Percentiles rank a stretch among this genome's conserved stretches.
Evolutionary conservation across 2,888 invertebrate species (phyloP).

Genomic region (Eurytoma californica): DNA sequence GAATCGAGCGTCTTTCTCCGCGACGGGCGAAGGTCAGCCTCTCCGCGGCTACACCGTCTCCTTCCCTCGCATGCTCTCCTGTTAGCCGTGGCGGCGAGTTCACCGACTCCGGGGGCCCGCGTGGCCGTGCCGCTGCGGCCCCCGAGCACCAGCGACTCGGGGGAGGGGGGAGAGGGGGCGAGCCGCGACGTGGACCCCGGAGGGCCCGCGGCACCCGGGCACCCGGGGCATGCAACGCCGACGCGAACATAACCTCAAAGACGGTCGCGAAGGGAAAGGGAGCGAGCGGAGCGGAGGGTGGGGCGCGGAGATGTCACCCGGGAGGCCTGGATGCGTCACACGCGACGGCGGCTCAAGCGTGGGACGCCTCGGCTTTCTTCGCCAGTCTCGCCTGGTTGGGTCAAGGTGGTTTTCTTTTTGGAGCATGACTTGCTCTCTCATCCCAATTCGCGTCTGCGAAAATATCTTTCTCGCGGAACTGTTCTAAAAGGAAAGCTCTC

Average conservation of each 20-base stretch:
- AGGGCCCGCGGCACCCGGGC: conserved; percentile 8
- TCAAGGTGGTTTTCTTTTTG: conserved; percentile 38
- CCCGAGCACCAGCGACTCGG: too few species aligned
- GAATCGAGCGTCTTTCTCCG: neutral
- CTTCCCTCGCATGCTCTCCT: conserved; percentile 26
- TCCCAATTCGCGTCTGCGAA: conserved; percentile 11
- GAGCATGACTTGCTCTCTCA: conserved; percentile 30
- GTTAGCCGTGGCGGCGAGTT: conserved; percentile 19
- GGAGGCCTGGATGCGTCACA: conserved; percentile 2
- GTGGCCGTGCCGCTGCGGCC: too few species aligned
- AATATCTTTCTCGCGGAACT: neutral
- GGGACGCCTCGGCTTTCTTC: conserved; percentile 13
- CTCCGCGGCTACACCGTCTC: conserved; percentile 11
- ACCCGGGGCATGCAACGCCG: conserved; percentile 42
- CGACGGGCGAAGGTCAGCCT: conserved; percentile 47
- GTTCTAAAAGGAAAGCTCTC: neutral
- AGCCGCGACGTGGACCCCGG: too few species aligned
- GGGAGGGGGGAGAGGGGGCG: too few species aligned
- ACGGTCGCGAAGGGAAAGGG: neutral
- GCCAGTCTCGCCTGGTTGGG: neutral
- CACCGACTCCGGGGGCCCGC: conserved; percentile 12
- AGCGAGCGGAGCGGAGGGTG: neutral
- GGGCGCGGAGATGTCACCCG: neutral
- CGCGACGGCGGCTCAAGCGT: neutral
- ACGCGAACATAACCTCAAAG: conserved; percentile 54